Evolutionary conservation across 2,888 invertebrate species (phyloP).

Genomic region (Augochlorella aurata): DNA sequence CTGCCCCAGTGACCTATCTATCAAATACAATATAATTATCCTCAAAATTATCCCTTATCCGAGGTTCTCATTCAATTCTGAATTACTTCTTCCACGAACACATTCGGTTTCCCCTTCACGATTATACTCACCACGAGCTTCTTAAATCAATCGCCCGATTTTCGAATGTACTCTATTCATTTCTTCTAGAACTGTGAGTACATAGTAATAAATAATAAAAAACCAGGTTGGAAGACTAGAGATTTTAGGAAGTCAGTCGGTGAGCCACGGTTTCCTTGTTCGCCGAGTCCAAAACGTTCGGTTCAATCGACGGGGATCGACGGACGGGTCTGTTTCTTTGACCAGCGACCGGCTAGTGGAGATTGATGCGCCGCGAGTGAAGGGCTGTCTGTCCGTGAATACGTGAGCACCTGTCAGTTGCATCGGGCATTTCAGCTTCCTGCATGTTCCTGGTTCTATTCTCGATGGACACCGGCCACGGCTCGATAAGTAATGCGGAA

Average conservation of each 20-base stretch:
- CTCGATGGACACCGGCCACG: constrained; percentile 58
- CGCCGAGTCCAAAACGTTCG: background rate
- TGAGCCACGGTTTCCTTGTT: background rate
- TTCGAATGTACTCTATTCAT: too few species aligned
- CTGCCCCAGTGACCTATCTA: too few species aligned
- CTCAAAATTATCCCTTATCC: too few species aligned
- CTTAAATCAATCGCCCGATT: too few species aligned
- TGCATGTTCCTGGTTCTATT: constrained; percentile 56
- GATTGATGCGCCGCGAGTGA: constrained; percentile 65
- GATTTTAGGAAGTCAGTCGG: background rate
- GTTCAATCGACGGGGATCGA: background rate
- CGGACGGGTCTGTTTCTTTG: constrained; percentile 6
- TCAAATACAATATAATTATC: too few species aligned
- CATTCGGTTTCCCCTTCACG: too few species aligned
- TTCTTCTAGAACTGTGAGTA: too few species aligned
- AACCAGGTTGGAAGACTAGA: too few species aligned
- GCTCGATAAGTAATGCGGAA: constrained; percentile 65
- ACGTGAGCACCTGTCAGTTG: constrained; percentile 64
- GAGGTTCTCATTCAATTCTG: too few species aligned
- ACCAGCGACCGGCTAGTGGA: constrained; percentile 4
- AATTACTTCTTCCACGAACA: too few species aligned
- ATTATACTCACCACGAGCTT: too few species aligned
- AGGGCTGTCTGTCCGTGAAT: constrained; percentile 63
- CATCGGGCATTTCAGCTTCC: constrained; percentile 64
- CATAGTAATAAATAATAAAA: too few species aligned